A percentile compares a stretch with the other conserved stretches of the same genome.
Conservation (phyloP, 2,888 invertebrate species). For the Rhaphigaster nebulosa region DNA sequence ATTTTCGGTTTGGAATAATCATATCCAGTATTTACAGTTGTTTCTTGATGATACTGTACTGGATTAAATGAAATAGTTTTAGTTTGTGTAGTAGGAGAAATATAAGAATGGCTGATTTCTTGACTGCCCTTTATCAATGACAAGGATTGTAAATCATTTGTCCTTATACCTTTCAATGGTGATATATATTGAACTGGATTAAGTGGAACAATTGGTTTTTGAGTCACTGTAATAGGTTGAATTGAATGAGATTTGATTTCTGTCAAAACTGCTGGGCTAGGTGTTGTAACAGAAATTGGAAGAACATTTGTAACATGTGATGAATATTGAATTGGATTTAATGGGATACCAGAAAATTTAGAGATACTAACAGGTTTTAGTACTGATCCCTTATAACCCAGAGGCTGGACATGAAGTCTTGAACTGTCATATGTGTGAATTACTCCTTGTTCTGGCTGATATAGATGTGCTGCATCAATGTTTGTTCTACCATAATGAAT, state of each 20-base stretch:
- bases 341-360: constrained; percentile 63
- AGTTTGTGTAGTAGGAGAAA: neutral
- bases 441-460: constrained; percentile 60
- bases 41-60: constrained; percentile 30
- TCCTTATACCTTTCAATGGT: neutral
- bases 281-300: constrained; percentile 62
- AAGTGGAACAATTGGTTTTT: constrained; percentile 62
- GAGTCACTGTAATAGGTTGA: constrained; percentile 61
- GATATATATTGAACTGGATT: constrained; percentile 64
- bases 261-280: constrained; percentile 21
- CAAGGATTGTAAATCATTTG: neutral
- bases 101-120: neutral
- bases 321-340: constrained; percentile 65
- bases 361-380: constrained; percentile 60
- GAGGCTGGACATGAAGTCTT: constrained; percentile 57
- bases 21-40: constrained; percentile 27
- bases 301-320: constrained; percentile 52
- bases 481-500: neutral
- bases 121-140: neutral
- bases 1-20: constrained; percentile 48
- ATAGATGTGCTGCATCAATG: constrained; percentile 40
- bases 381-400: constrained; percentile 61
- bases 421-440: constrained; percentile 59
- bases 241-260: constrained; percentile 38
- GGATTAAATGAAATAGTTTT: neutral